Percentiles rank a stretch among this genome's conserved stretches.
Conservation (phyloP, 2,888 invertebrate species). For the Andrena fulva region DNA sequence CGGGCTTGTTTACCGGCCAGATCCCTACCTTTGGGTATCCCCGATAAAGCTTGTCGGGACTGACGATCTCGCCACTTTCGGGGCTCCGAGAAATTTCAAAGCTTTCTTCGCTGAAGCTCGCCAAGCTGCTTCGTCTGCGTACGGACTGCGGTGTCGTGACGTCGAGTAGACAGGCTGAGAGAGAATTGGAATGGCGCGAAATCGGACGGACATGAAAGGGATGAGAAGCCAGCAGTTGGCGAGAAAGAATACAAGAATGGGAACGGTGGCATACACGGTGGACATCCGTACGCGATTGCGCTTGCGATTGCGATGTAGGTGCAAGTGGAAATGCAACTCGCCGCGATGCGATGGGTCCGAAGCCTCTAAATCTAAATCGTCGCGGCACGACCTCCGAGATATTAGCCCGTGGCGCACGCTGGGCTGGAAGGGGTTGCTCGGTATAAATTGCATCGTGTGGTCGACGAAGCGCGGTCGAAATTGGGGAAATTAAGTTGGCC, state of each 20-base stretch:
- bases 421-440: slow-evolving; percentile 51
- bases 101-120: slow-evolving; percentile 43
- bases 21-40: slow-evolving; percentile 45
- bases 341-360: slow-evolving; percentile 47
- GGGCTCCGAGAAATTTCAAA: slow-evolving; percentile 56
- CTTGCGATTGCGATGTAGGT: not conserved
- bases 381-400: slow-evolving; percentile 69
- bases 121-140: slow-evolving; percentile 3
- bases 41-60: slow-evolving; percentile 66
- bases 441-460: slow-evolving; percentile 77
- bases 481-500: slow-evolving; percentile 77
- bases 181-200: slow-evolving; percentile 13
- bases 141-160: slow-evolving; percentile 17
- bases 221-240: not conserved
- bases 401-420: slow-evolving; percentile 56
- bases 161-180: slow-evolving; percentile 11
- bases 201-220: not conserved
- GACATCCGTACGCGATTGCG: not conserved
- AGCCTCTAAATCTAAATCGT: slow-evolving; percentile 69
- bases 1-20: slow-evolving; percentile 73
- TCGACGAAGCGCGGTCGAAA: slow-evolving; percentile 77
- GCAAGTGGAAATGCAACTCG: slow-evolving; percentile 40
- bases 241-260: slow-evolving; percentile 29
- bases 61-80: slow-evolving; percentile 46
- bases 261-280: too few relatives aligned